These are phyloP conservation scores for Macrotis lagotis DNA, from an alignment of 2,113 vertebrate species.

Conservation along the genomic window DNA sequence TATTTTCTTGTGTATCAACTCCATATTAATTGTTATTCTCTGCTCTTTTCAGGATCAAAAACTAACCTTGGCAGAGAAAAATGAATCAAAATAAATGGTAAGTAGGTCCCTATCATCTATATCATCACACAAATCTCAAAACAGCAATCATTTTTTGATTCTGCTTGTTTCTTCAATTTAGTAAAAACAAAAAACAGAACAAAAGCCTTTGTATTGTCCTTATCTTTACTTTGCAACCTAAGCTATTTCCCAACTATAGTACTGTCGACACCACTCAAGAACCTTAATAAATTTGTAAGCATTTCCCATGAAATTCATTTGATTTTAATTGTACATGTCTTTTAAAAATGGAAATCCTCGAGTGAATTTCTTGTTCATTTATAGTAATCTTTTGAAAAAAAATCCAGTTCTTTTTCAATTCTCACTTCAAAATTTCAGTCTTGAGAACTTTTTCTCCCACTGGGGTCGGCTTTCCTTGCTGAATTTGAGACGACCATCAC, in stretches of 20 bases:
- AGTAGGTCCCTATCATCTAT: background rate
- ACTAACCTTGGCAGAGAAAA: background rate
- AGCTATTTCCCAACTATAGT: background rate
- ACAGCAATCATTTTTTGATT: background rate
- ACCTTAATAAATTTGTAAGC: background rate
- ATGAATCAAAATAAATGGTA: background rate
- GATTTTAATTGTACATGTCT: background rate
- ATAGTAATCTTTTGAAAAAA: background rate
- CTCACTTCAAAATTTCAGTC: background rate
- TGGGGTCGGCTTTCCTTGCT: background rate
- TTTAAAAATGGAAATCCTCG: background rate
- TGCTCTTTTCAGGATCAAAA: background rate
- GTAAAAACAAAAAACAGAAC: too few species aligned
- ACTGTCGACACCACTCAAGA: background rate
- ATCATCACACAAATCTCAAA: background rate
- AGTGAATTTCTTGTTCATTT: background rate
- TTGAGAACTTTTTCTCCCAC: background rate
- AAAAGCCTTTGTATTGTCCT: background rate
- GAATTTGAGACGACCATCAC: background rate
- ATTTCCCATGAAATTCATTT: background rate
- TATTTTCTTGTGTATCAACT: background rate
- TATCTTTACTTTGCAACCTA: background rate
- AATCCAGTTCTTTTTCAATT: background rate
- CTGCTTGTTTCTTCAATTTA: background rate
- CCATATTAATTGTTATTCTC: background rate